Base-by-base conservation (phyloP, 2,797 vertebrate genomes). In the Labeo calbasu region DNA sequence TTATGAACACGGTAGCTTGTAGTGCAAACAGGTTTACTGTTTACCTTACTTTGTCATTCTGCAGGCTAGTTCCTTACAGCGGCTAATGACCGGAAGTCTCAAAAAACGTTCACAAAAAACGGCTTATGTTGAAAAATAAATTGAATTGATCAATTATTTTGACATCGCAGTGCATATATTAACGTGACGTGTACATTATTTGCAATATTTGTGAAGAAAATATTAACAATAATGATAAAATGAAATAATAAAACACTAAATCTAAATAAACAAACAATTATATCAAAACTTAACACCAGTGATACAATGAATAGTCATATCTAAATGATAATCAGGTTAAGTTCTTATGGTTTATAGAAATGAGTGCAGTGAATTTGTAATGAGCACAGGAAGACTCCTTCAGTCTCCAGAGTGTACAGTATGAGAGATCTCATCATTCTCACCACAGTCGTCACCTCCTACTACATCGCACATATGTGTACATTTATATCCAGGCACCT, bases 391-490 rank as follows among this genome's bases (percentile, higher is more conserved):
- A 88, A 80, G 79, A 87, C 85, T 85, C 83, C 77, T 81, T 85
- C 53, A 51, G 71, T 85, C 77, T 87, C 75, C 77, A 84, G 55
- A 66, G 81, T 87, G 65, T 87, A 87, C 86, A 79, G 86, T 86
- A 89, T 77, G 86, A 86, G 77, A 82, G 55, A 75, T 89, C 86
- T 87, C 75, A 81, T 87, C 79, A 85, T 87, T 87, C 88, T 89
- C 88, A 89, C 88, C 88, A 89, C 82, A 87, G 87, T 89, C 86
- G 19, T 84, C 88, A 89, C 88, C 88, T 89, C 88, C 86, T 85
- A 89, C 88, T 82, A 86, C 86, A 78, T 89, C 88, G 79, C 88
- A 89, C 88, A 89, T 89, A 89, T 88, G 88, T 85, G 85, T 88
- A 88, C 88, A 89, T 89, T 89, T 86, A 87, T 87, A 89, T 86